Conservation (phyloP, 2,888 invertebrate species). For the Drosophila eohydei region DNA sequence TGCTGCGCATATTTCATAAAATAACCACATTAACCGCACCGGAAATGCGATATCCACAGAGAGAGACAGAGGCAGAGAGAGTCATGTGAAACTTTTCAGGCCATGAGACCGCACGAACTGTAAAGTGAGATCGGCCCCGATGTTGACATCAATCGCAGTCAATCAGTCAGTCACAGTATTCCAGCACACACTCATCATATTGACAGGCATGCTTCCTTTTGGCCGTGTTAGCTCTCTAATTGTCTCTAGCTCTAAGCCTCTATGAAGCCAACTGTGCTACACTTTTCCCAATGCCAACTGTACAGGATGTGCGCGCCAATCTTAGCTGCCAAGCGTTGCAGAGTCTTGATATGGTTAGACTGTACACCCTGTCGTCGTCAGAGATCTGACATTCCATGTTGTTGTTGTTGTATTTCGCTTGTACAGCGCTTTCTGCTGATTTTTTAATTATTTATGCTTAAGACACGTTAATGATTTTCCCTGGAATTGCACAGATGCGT, state of each 20-base stretch:
- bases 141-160: slow-evolving; percentile 38
- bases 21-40: slow-evolving; percentile 73
- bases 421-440: slow-evolving; percentile 48
- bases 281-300: slow-evolving; percentile 51
- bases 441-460: slow-evolving; percentile 77
- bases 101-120: slow-evolving; percentile 59
- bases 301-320: slow-evolving; percentile 52
- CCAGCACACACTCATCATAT: slow-evolving; percentile 57
- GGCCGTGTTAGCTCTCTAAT: slow-evolving; percentile 42
- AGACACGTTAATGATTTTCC: slow-evolving; percentile 79
- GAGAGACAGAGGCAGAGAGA: not conserved
- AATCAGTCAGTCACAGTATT: slow-evolving; percentile 20
- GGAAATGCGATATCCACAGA: slow-evolving; percentile 68
- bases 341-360: slow-evolving; percentile 7
- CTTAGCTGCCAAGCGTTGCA: slow-evolving; percentile 12
- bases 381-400: slow-evolving; percentile 26
- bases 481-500: slow-evolving; percentile 50
- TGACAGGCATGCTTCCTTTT: slow-evolving; percentile 66
- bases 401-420: slow-evolving; percentile 16
- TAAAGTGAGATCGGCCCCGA: slow-evolving; percentile 53
- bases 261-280: slow-evolving; percentile 19
- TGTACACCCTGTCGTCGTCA: slow-evolving; percentile 28
- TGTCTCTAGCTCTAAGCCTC: slow-evolving; percentile 15
- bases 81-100: slow-evolving; percentile 55
- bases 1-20: slow-evolving; percentile 28